Evolutionary conservation across 2,113 vertebrate species (phyloP).

Genomic region (Mixornis gularis): DNA sequence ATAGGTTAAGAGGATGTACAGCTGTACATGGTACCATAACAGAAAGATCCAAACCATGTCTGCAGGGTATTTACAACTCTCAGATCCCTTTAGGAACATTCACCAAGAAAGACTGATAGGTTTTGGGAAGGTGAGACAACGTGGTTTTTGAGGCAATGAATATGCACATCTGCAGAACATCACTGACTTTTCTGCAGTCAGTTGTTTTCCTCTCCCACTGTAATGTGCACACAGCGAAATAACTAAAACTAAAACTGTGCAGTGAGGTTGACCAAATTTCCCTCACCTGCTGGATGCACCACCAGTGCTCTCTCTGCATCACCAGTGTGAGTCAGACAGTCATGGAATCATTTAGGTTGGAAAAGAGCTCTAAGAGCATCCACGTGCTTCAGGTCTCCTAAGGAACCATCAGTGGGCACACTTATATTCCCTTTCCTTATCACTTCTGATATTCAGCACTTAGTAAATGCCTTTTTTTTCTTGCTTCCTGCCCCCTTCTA

Average conservation of each 20-base stretch:
- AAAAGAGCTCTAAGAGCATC: not conserved
- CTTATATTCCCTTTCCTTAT: not conserved
- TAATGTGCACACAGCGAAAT: not conserved
- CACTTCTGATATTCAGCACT: not conserved
- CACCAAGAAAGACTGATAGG: not conserved
- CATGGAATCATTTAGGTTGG: not conserved
- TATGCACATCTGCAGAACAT: not conserved
- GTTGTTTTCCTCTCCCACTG: not conserved
- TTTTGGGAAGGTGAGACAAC: not conserved
- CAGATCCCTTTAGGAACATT: not conserved
- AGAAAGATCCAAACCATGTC: not conserved
- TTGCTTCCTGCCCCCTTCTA: slow-evolving; percentile 27
- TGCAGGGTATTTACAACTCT: not conserved
- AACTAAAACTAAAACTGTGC: not conserved
- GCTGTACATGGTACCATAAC: not conserved
- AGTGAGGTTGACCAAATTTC: not conserved
- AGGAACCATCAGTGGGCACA: not conserved
- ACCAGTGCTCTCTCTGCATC: not conserved
- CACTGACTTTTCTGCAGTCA: not conserved
- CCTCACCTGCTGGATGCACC: not conserved
- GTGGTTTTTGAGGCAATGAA: slow-evolving; percentile 29
- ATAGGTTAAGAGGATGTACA: not conserved
- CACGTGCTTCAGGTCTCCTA: not conserved
- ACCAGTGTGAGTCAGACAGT: not conserved
- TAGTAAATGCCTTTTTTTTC: not conserved